Conservation (phyloP, 2,797 vertebrate genomes). For the Hoplostethus mediterraneus region DNA sequence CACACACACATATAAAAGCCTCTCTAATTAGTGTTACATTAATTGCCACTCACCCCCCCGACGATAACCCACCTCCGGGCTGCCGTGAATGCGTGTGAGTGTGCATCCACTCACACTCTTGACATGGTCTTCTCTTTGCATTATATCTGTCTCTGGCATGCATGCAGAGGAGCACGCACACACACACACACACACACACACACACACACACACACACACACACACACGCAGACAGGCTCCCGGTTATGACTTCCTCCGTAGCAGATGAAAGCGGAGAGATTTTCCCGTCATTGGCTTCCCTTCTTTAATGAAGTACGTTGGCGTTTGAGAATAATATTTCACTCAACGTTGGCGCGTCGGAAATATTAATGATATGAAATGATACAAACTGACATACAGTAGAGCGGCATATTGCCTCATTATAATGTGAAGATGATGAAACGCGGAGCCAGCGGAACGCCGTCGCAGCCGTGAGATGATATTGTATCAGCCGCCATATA, state of each 20-base stretch:
- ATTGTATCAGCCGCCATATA: conserved; percentile 52
- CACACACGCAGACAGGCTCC: conserved; percentile 3
- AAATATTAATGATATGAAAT: conserved; percentile 70
- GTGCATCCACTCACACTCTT: conserved; percentile 2
- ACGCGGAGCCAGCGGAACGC: conserved; percentile 49
- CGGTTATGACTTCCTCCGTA: conserved; percentile 37
- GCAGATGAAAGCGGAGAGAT: conserved; percentile 65
- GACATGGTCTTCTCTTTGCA: conserved; percentile 8
- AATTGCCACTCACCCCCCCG: conserved; percentile 73
- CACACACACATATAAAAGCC: conserved; percentile 73
- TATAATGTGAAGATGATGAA: conserved; percentile 68
- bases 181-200: conserved; percentile 21
- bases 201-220: conserved; percentile 3
- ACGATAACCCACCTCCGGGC: conserved; percentile 70
- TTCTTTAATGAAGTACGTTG: conserved; percentile 69
- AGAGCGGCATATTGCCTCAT: conserved; percentile 18
- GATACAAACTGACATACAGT: conserved; percentile 73
- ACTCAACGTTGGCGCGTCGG: conserved; percentile 27
- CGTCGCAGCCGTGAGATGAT: conserved; percentile 59
- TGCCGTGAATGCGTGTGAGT: conserved; percentile 29
- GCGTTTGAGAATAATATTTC: conserved; percentile 67
- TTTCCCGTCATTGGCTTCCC: conserved; percentile 57
- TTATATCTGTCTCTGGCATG: conserved; percentile 48
- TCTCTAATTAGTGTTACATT: conserved; percentile 79
- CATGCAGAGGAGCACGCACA: neutral